phyloP scores from a whole-genome alignment of 2,113 vertebrate genomes.

The Chroicocephalus ridibundus region DNA sequence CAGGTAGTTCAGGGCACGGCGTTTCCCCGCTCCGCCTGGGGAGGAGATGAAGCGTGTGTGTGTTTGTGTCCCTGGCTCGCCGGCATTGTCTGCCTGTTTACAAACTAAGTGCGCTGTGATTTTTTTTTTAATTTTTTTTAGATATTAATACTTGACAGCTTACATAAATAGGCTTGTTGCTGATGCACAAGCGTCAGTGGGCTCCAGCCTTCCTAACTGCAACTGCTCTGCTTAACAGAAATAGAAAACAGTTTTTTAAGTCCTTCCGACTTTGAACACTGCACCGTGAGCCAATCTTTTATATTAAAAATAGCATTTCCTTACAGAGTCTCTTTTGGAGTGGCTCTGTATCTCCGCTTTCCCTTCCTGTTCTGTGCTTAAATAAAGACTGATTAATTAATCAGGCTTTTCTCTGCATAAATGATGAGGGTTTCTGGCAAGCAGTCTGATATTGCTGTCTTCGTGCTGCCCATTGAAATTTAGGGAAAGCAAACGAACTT shows the following conservation, averaged over 20 bases:
- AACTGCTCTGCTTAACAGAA: neutral
- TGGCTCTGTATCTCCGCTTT: neutral
- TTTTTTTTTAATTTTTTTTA: neutral
- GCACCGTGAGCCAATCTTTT: neutral
- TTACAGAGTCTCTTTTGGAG: neutral
- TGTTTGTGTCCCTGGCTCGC: neutral
- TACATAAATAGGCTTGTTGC: neutral
- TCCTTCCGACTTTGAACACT: neutral
- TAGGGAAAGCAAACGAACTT: neutral
- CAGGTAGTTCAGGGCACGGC: neutral
- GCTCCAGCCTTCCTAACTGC: neutral
- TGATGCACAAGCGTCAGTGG: neutral
- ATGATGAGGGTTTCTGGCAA: neutral
- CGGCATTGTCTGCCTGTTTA: neutral
- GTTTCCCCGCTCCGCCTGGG: accelerated
- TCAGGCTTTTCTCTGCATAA: neutral
- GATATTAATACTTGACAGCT: neutral
- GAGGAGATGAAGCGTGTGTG: neutral
- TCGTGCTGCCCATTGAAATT: neutral
- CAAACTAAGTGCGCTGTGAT: accelerated
- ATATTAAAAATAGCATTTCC: conserved; percentile 12
- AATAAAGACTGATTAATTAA: neutral
- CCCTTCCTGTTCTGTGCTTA: neutral
- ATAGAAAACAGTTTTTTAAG: neutral
- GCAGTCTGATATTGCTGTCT: neutral